These are phyloP conservation scores for Bombus waltoni DNA, from an alignment of 1,140 invertebrate species.

Conservation along the genomic window DNA sequence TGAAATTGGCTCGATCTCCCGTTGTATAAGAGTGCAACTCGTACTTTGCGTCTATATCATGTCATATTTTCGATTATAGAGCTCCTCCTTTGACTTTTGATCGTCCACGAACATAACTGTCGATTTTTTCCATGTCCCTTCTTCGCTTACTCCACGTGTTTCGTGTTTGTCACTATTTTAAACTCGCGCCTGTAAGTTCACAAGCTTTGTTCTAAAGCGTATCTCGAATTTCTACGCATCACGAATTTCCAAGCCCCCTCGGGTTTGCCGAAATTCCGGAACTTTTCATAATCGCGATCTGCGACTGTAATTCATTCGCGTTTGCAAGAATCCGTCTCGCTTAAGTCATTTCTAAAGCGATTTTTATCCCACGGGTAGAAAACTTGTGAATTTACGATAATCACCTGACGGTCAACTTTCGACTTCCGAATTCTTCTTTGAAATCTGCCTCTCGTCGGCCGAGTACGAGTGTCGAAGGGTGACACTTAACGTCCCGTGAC, in stretches of 20 bases:
- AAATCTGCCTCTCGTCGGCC: conserved; percentile 43
- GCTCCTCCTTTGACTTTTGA: background rate
- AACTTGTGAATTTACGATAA: conserved; percentile 36
- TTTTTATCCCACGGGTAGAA: background rate
- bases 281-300: background rate
- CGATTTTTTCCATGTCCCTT: background rate
- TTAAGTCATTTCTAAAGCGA: background rate
- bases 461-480: background rate
- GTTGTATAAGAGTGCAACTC: background rate
- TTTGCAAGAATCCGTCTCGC: background rate
- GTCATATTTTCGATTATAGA: background rate
- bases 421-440: conserved; percentile 31
- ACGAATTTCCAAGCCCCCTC: no score
- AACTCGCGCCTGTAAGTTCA: background rate
- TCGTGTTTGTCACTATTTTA: background rate
- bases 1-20: background rate
- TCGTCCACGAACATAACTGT: background rate
- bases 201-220: background rate
- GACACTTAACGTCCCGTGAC: conserved; percentile 64
- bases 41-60: background rate
- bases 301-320: background rate
- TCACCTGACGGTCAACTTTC: conserved; percentile 34
- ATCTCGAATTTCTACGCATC: background rate
- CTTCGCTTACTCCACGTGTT: no score
- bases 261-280: background rate